A percentile compares a stretch with the other conserved stretches of the same genome.
These are phyloP conservation scores for Eurosta solidaginis DNA, from an alignment of 1,140 invertebrate species.

Conservation along the genomic window DNA sequence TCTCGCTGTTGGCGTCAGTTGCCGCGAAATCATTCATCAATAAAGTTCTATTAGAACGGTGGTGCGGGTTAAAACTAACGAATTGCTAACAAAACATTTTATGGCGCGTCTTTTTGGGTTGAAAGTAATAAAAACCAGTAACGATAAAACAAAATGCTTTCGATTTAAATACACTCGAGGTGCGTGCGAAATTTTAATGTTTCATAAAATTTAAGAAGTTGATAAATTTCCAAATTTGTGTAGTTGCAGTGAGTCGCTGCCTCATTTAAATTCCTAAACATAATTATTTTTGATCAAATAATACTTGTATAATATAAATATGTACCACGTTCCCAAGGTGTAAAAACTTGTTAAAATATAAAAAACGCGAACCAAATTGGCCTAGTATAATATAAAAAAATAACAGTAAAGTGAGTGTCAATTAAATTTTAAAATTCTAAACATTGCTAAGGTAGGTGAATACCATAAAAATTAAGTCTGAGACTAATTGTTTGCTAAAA, in stretches of 20 bases:
- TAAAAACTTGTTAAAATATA: no score
- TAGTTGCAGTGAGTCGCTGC: background rate
- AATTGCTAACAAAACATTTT: background rate
- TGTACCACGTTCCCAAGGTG: no score
- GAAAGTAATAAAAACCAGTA: background rate
- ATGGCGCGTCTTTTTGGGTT: background rate
- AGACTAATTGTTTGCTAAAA: no score
- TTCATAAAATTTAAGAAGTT: background rate
- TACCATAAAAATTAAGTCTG: no score
- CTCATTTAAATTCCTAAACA: no score
- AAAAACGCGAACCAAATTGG: no score
- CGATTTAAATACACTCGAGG: background rate
- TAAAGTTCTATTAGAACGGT: background rate
- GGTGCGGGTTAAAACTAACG: background rate
- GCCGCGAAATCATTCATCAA: constrained; percentile 3
- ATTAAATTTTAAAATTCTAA: no score
- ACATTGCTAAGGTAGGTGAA: no score
- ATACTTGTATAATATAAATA: no score
- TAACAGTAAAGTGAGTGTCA: no score
- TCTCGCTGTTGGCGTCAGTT: constrained; percentile 4
- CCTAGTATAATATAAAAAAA: no score
- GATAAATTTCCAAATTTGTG: background rate
- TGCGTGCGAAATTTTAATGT: background rate
- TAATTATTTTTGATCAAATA: no score
- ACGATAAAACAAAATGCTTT: background rate